A percentile compares a stretch with the other conserved stretches of the same genome.
These are phyloP conservation scores for Schizotus pectinicornis DNA, from an alignment of 2,888 invertebrate genomes.

Conservation along the genomic window DNA sequence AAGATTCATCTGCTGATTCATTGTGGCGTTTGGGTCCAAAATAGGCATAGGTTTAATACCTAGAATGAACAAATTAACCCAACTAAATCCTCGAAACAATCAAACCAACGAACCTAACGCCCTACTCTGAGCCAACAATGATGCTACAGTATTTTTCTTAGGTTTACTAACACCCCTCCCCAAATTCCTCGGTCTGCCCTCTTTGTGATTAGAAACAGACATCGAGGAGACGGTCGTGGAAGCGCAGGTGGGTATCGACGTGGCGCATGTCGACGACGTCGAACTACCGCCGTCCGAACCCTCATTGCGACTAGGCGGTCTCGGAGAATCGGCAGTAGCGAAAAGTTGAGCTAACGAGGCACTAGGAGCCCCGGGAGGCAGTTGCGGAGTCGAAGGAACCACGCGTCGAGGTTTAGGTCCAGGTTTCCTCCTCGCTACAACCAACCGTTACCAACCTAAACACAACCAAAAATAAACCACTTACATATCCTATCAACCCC, in stretches of 20 bases:
- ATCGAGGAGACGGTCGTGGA: conserved; percentile 33
- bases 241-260: conserved; percentile 40
- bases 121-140: conserved; percentile 83
- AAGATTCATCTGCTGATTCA: conserved; percentile 65
- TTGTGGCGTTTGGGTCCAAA: conserved; percentile 62
- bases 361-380: conserved; percentile 61
- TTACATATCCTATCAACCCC: conserved; percentile 64
- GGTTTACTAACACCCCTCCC: conserved; percentile 89
- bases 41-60: conserved; percentile 74
- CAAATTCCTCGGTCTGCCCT: conserved; percentile 82
- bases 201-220: conserved; percentile 61
- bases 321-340: conserved; percentile 66
- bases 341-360: conserved; percentile 64
- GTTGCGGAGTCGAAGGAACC: conserved; percentile 60
- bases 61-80: conserved; percentile 1
- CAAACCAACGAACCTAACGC: conserved; percentile 65
- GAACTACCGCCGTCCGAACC: conserved; percentile 51
- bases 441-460: conserved; percentile 1
- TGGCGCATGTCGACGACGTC: conserved; percentile 45
- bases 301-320: conserved; percentile 62
- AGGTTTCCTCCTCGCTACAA: conserved; percentile 74
- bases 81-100: not conserved
- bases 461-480: no score
- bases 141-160: conserved; percentile 92
- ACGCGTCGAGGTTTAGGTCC: conserved; percentile 72